Evolutionary conservation across 2,888 invertebrate species (phyloP).

Genomic region (Cynaeus angustus): DNA sequence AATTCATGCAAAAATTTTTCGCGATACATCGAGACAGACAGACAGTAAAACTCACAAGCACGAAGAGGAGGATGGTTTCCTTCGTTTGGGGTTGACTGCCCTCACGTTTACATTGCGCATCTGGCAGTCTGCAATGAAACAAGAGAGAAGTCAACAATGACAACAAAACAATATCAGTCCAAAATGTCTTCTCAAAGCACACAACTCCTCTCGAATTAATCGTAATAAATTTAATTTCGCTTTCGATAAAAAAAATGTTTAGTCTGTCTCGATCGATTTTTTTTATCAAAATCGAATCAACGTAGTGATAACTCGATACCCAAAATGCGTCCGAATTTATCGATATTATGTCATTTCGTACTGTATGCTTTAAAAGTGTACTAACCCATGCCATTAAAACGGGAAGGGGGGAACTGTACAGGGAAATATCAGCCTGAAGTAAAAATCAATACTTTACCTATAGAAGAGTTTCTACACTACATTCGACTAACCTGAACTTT

Average conservation of each 20-base stretch:
- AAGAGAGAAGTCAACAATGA: constrained; percentile 74
- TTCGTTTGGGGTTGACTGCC: constrained; percentile 81
- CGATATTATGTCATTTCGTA: constrained; percentile 42
- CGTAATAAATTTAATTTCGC: constrained; percentile 30
- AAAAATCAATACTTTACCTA: constrained; percentile 66
- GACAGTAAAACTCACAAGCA: constrained; percentile 79
- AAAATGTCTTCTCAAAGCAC: constrained; percentile 49
- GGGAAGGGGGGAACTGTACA: constrained; percentile 54
- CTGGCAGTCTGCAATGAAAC: constrained; percentile 85
- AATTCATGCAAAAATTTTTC: constrained; percentile 49
- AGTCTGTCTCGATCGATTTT: constrained; percentile 52
- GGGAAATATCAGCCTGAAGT: constrained; percentile 61
- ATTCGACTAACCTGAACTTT: constrained; percentile 51
- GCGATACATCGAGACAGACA: constrained; percentile 68
- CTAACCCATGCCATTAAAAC: constrained; percentile 54
- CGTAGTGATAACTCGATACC: constrained; percentile 7
- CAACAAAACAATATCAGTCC: constrained; percentile 56
- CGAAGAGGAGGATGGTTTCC: constrained; percentile 79
- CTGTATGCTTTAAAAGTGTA: constrained; percentile 50
- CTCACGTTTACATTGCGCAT: constrained; percentile 84
- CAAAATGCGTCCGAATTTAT: constrained; percentile 30
- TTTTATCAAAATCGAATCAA: constrained; percentile 27
- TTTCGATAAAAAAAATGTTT: constrained; percentile 33
- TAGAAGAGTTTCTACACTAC: constrained; percentile 53
- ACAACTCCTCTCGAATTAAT: constrained; percentile 48